These are phyloP conservation scores for Silurus asotus DNA, from an alignment of 2,113 vertebrate species.

Conservation along the genomic window DNA sequence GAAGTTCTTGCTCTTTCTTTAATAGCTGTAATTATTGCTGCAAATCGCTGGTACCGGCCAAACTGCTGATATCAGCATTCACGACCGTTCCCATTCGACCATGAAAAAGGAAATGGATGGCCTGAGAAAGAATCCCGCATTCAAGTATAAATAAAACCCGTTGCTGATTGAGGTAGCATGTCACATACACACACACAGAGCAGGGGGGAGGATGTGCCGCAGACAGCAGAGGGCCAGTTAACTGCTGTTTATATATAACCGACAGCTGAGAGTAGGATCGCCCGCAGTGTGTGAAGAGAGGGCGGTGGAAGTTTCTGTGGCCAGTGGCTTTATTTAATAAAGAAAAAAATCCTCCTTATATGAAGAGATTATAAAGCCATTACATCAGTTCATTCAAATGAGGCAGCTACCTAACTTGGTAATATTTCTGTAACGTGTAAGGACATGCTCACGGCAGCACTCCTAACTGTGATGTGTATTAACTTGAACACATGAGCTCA, in stretches of 20 bases:
- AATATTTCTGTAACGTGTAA: not conserved
- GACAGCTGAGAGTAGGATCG: slow-evolving; percentile 42
- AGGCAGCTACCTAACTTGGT: not conserved
- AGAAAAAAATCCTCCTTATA: not conserved
- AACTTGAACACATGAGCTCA: not conserved
- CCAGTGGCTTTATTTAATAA: not conserved
- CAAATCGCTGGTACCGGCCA: not conserved
- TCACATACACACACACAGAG: not conserved
- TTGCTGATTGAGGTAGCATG: slow-evolving; percentile 18
- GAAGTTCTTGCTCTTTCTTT: not conserved
- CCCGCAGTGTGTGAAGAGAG: not conserved
- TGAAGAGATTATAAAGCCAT: not conserved
- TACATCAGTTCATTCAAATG: not conserved
- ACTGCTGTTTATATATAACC: slow-evolving; percentile 59
- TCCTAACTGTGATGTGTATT: not conserved
- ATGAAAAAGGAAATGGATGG: slow-evolving; percentile 44
- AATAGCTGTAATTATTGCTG: not conserved
- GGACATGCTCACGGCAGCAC: not conserved
- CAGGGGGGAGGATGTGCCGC: slow-evolving; percentile 12
- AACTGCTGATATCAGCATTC: not conserved
- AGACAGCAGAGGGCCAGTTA: slow-evolving; percentile 39
- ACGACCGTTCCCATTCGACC: not conserved
- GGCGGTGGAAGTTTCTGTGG: not conserved
- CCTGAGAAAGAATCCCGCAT: slow-evolving; percentile 36
- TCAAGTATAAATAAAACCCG: slow-evolving; percentile 35